Percentiles rank a stretch among this genome's conserved stretches.
Evolutionary conservation across 2,113 vertebrate species (phyloP).

Genomic region (Zosterops hypoxanthus): DNA sequence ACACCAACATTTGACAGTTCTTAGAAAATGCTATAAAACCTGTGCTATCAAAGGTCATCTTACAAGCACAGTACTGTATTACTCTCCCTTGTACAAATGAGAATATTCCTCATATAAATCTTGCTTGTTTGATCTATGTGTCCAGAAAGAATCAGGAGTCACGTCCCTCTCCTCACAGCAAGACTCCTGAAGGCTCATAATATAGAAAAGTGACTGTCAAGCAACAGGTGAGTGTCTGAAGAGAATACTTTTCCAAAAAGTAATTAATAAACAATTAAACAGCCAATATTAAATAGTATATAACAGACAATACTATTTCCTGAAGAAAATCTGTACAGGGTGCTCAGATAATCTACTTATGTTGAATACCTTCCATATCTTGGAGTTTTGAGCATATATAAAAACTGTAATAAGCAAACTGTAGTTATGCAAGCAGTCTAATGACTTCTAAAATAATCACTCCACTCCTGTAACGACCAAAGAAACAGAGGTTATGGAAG

Average conservation of each 20-base stretch:
- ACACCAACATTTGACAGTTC: not conserved
- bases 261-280: not conserved
- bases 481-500: not conserved
- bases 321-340: not conserved
- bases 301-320: not conserved
- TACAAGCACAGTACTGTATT: not conserved
- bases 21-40: not conserved
- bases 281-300: not conserved
- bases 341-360: not conserved
- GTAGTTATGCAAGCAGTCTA: not conserved
- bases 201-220: not conserved
- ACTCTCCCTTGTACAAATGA: not conserved
- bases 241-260: not conserved
- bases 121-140: not conserved
- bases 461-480: not conserved
- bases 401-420: not conserved
- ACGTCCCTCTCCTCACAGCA: not conserved
- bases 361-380: not conserved
- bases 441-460: not conserved
- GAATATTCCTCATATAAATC: not conserved
- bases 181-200: no score
- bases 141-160: not conserved
- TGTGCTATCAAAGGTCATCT: not conserved
- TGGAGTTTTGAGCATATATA: not conserved
- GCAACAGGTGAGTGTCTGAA: not conserved